A percentile compares a stretch with the other conserved stretches of the same genome.
Conservation (phyloP, 92 coral and sea anemone species). For the Desmophyllum pertusum region DNA sequence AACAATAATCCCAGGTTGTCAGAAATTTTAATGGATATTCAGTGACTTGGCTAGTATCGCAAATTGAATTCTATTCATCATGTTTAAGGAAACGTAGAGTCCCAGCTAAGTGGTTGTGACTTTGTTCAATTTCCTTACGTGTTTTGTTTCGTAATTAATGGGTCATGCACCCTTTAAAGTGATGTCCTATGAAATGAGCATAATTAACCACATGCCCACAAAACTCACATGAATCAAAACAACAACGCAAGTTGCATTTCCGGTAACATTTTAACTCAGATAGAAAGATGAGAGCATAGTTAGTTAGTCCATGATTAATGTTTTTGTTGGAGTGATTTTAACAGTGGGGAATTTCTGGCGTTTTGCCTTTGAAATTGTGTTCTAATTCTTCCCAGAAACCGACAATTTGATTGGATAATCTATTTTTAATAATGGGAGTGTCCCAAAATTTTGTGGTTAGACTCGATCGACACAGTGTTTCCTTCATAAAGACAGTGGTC, state of each 20-base stretch:
- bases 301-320: neutral
- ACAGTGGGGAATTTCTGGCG: constrained; percentile 12
- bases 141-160: constrained; percentile 22
- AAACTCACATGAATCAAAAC: neutral
- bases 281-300: neutral
- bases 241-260: neutral
- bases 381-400: neutral
- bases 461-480: neutral
- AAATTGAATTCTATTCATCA: neutral
- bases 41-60: neutral
- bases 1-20: neutral
- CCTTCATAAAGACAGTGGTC: neutral
- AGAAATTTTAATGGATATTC: neutral
- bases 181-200: neutral
- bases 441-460: constrained; percentile 33
- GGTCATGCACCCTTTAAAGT: constrained; percentile 4
- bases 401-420: constrained; percentile 6
- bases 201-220: neutral
- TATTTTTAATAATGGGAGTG: neutral
- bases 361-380: neutral
- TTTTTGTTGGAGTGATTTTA: constrained; percentile 13
- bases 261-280: neutral
- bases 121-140: constrained; percentile 13
- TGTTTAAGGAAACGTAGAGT: neutral
- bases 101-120: neutral